phyloP scores from a whole-genome alignment of 2,113 vertebrate species.

The Perca schrenkii region DNA sequence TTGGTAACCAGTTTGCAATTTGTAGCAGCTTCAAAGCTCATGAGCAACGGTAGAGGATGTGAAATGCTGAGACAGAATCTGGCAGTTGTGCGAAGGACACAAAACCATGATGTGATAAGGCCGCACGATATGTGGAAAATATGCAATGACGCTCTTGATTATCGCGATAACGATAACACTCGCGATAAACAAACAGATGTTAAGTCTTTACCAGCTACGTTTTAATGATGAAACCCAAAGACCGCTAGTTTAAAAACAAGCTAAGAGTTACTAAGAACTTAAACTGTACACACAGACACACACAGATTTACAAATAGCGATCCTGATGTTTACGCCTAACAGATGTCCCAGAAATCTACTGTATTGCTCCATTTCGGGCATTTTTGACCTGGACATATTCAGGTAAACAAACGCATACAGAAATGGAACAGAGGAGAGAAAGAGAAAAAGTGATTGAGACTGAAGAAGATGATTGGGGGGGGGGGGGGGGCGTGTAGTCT shows the following conservation, averaged over 20 bases:
- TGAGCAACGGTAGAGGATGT: background rate
- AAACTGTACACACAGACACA: background rate
- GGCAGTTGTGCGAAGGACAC: no score
- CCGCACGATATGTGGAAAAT: no score
- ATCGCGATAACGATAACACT: no score
- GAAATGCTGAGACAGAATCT: no score
- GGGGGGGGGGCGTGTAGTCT: background rate
- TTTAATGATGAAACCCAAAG: no score
- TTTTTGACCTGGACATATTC: background rate
- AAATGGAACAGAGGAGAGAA: background rate
- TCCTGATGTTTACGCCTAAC: background rate
- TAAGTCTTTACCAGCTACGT: no score
- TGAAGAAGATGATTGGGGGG: background rate
- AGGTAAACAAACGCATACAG: conserved; percentile 3
- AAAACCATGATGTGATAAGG: background rate
- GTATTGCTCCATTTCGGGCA: background rate
- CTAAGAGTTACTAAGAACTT: background rate
- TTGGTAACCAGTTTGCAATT: no score
- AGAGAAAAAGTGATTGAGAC: background rate
- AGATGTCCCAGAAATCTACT: background rate
- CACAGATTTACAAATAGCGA: background rate
- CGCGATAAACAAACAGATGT: no score
- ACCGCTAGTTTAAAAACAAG: background rate
- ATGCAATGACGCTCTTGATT: no score
- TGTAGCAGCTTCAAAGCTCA: background rate